Conservation (phyloP, 2,113 vertebrate species). For the Paratilapia polleni region DNA sequence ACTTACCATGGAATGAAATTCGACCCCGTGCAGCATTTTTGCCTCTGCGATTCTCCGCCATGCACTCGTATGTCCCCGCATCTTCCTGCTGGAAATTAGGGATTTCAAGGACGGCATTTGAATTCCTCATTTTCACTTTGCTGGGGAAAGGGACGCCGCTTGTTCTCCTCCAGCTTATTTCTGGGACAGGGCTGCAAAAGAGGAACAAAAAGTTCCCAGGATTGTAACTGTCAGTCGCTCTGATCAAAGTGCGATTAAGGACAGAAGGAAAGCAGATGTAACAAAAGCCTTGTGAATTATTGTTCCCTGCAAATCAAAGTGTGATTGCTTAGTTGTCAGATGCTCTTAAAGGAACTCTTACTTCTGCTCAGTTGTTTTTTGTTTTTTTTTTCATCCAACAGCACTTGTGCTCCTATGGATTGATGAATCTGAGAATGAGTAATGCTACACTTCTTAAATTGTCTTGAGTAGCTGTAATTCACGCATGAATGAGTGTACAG, state of each 20-base stretch:
- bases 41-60: slow-evolving; percentile 92
- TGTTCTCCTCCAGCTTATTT: slow-evolving; percentile 93
- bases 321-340: slow-evolving; percentile 43
- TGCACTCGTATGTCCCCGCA: slow-evolving; percentile 90
- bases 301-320: slow-evolving; percentile 48
- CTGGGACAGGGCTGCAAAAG: slow-evolving; percentile 88
- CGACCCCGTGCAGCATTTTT: slow-evolving; percentile 90
- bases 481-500: slow-evolving; percentile 18
- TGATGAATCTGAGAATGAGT: slow-evolving; percentile 42
- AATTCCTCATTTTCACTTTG: slow-evolving; percentile 90
- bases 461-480: slow-evolving; percentile 20
- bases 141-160: slow-evolving; percentile 89
- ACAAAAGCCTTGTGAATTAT: slow-evolving; percentile 26
- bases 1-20: slow-evolving; percentile 92
- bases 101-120: slow-evolving; percentile 90
- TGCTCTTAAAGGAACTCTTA: slow-evolving; percentile 52
- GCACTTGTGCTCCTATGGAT: slow-evolving; percentile 8
- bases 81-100: slow-evolving; percentile 94
- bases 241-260: slow-evolving; percentile 60
- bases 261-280: slow-evolving; percentile 5
- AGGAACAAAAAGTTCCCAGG: slow-evolving; percentile 34
- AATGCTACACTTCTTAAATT: slow-evolving; percentile 32
- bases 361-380: slow-evolving; percentile 42
- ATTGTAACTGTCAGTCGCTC: slow-evolving; percentile 46
- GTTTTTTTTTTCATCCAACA: slow-evolving; percentile 20